Conservation (phyloP, 2,888 invertebrate genomes). For the Drosophila borealis region DNA sequence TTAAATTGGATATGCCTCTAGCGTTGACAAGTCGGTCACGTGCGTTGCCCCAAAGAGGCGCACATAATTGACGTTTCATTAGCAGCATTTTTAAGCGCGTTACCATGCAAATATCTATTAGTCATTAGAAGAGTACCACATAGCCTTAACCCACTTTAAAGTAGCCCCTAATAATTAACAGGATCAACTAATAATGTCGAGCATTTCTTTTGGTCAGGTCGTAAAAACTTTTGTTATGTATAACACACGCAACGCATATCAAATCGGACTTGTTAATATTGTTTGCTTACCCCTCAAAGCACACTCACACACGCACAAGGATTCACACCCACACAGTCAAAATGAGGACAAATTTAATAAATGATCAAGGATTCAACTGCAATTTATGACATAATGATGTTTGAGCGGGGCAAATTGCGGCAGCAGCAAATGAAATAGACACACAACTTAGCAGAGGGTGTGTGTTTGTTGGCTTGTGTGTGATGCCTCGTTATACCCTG, state of each 20-base stretch:
- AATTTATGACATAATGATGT: slow-evolving; percentile 79
- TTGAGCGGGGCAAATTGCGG: slow-evolving; percentile 69
- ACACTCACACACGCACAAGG: slow-evolving; percentile 7
- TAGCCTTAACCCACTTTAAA: slow-evolving; percentile 30
- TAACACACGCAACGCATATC: slow-evolving; percentile 58
- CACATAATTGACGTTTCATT: slow-evolving; percentile 80
- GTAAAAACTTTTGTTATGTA: slow-evolving; percentile 41
- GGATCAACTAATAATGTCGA: slow-evolving; percentile 16
- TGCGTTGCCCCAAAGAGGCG: slow-evolving; percentile 62
- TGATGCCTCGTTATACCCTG: slow-evolving; percentile 46
- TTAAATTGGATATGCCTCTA: slow-evolving; percentile 79
- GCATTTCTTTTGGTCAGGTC: slow-evolving; percentile 43
- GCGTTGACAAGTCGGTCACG: slow-evolving; percentile 80
- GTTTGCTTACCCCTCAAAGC: background rate
- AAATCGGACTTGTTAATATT: slow-evolving; percentile 39
- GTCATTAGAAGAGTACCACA: background rate
- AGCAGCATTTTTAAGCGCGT: slow-evolving; percentile 66
- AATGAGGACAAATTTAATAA: slow-evolving; percentile 74
- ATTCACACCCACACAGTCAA: slow-evolving; percentile 12
- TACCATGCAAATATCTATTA: slow-evolving; percentile 60
- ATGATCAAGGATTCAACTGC: slow-evolving; percentile 79
- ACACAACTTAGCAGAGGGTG: slow-evolving; percentile 11
- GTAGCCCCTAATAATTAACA: slow-evolving; percentile 39
- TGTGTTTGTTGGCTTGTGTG: slow-evolving; percentile 24
- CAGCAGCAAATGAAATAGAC: slow-evolving; percentile 42